Evolutionary conservation across 1,140 invertebrate genomes (phyloP).

Genomic region (Meloidogyne exigua): DNA sequence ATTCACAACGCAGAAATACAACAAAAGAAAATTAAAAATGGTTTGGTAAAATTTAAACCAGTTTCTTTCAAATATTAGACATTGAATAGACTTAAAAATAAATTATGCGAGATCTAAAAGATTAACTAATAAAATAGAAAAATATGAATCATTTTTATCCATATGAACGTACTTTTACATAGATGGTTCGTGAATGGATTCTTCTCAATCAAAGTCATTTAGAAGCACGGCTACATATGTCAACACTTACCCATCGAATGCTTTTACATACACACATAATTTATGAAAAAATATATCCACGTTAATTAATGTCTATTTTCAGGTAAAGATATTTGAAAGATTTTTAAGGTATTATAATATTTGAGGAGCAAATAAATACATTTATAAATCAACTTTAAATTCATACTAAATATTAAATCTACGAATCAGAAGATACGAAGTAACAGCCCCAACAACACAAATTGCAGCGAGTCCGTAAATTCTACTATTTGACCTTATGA

Average conservation of each 20-base stretch:
- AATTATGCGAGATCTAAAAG: no score
- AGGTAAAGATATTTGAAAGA: neutral
- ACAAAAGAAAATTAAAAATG: no score
- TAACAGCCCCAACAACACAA: neutral
- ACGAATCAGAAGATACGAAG: neutral
- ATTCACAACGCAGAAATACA: no score
- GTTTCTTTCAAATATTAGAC: no score
- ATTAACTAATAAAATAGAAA: no score
- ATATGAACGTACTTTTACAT: no score
- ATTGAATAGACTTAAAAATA: no score
- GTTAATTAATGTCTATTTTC: neutral
- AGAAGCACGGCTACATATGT: constrained; percentile 58
- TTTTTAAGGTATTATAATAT: neutral
- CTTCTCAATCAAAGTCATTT: constrained; percentile 55
- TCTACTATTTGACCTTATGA: neutral
- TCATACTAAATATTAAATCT: neutral
- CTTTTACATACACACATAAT: constrained; percentile 59
- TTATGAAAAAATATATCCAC: constrained; percentile 62
- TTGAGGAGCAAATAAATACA: neutral
- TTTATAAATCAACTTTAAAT: no score
- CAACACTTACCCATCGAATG: constrained; percentile 46
- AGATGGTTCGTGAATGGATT: constrained; percentile 62
- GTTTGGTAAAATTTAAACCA: no score
- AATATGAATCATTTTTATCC: no score
- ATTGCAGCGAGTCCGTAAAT: neutral